These are phyloP conservation scores for Leptopilina syphax DNA, from an alignment of 2,888 invertebrate species.

Conservation along the genomic window DNA sequence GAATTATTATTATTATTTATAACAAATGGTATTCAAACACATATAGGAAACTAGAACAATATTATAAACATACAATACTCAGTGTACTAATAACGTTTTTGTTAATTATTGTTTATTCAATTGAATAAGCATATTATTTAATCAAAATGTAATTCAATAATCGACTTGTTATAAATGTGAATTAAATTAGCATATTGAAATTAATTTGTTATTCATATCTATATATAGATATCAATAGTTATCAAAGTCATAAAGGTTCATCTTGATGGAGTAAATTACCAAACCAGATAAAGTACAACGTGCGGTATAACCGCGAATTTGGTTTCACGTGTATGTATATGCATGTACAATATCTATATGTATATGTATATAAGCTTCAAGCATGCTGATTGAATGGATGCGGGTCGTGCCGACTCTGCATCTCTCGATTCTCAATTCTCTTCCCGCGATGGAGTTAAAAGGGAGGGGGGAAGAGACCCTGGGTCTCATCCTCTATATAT, in stretches of 20 bases:
- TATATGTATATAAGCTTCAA: conserved; percentile 52
- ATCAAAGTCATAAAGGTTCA: conserved; percentile 37
- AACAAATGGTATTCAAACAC: too few relatives aligned
- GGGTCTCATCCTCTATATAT: conserved; percentile 17
- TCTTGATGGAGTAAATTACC: conserved; percentile 44
- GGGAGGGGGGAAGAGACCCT: background rate
- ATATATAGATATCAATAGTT: conserved; percentile 21
- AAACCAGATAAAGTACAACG: conserved; percentile 49
- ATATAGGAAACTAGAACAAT: background rate
- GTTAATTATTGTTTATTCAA: background rate
- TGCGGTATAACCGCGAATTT: conserved; percentile 57
- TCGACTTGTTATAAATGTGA: background rate
- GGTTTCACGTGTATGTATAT: conserved; percentile 49
- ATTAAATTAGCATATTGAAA: conserved; percentile 32
- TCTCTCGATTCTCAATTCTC: conserved; percentile 48
- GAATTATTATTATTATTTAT: too few relatives aligned
- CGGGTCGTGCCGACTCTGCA: conserved; percentile 67
- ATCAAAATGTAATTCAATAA: background rate
- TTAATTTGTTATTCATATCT: conserved; percentile 12
- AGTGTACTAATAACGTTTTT: background rate
- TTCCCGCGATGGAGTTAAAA: conserved; percentile 37
- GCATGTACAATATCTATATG: conserved; percentile 43
- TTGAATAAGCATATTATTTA: background rate
- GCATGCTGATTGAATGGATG: conserved; percentile 68
- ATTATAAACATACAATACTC: background rate